Evolutionary conservation across 2,888 invertebrate genomes (phyloP).

Genomic region (Leucoptera coffeella): DNA sequence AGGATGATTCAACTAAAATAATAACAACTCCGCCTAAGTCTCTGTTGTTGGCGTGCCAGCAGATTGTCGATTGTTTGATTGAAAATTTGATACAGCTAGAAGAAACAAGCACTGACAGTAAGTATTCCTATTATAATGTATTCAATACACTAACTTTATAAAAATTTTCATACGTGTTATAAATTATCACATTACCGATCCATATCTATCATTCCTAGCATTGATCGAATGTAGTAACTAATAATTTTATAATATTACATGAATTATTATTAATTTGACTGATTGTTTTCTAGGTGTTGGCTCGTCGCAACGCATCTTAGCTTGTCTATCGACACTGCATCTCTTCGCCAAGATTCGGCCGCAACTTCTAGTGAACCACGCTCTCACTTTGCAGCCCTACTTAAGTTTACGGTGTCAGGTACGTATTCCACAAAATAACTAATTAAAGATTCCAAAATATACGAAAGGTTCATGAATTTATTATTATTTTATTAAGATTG

Average conservation of each 20-base stretch:
- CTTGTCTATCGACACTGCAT: conserved; percentile 91
- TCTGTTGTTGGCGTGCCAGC: conserved; percentile 83
- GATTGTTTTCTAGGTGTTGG: conserved; percentile 47
- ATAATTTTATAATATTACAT: too few relatives aligned
- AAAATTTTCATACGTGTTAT: too few relatives aligned
- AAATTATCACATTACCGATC: too few relatives aligned
- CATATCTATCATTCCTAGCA: too few relatives aligned
- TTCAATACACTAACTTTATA: too few relatives aligned
- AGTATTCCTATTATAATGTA: too few relatives aligned
- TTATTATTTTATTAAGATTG: too few relatives aligned
- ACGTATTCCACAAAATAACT: too few relatives aligned
- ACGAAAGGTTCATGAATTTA: too few relatives aligned
- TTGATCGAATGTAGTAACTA: too few relatives aligned
- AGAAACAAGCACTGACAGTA: conserved; percentile 58
- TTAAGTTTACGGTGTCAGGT: conserved; percentile 86
- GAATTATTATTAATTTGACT: too few relatives aligned
- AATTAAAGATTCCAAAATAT: too few relatives aligned
- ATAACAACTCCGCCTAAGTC: conserved; percentile 82
- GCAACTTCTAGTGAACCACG: conserved; percentile 88
- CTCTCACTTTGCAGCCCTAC: conserved; percentile 92
- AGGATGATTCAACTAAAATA: conserved; percentile 78
- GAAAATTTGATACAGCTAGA: conserved; percentile 90
- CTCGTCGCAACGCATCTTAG: conserved; percentile 80
- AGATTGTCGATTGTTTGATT: conserved; percentile 96
- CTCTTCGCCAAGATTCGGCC: conserved; percentile 96